These are phyloP conservation scores for Iphiclides podalirius DNA, from an alignment of 2,888 invertebrate species.

Conservation along the genomic window DNA sequence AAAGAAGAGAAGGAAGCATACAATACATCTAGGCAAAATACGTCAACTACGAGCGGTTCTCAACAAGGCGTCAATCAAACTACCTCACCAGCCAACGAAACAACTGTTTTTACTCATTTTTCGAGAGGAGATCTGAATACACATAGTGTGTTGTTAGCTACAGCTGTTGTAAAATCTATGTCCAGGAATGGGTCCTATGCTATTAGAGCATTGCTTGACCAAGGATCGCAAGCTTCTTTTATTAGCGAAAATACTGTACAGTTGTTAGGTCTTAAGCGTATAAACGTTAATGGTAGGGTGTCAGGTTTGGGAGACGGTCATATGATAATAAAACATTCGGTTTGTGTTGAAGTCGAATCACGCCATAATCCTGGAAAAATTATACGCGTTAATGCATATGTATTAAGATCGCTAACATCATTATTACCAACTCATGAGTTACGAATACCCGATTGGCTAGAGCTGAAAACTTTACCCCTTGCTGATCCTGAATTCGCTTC, in stretches of 20 bases:
- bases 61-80: background rate
- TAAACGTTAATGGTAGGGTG: slow-evolving; percentile 25
- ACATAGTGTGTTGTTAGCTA: background rate
- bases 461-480: slow-evolving; percentile 21
- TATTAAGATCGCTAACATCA: slow-evolving; percentile 23
- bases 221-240: slow-evolving; percentile 29
- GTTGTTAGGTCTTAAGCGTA: slow-evolving; percentile 25
- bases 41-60: no score
- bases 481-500: slow-evolving; percentile 2
- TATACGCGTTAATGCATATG: slow-evolving; percentile 28
- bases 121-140: background rate
- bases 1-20: background rate
- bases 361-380: slow-evolving; percentile 9
- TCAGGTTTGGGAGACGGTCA: slow-evolving; percentile 30
- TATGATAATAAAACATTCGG: slow-evolving; percentile 24
- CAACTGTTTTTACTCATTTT: no score
- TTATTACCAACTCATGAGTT: slow-evolving; percentile 21
- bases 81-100: no score
- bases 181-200: no score
- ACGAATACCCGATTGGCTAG: slow-evolving; percentile 23
- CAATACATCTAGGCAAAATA: no score
- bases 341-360: slow-evolving; percentile 25
- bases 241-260: slow-evolving; percentile 29
- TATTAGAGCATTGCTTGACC: no score
- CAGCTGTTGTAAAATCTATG: no score